Evolutionary conservation across 2,888 invertebrate genomes (phyloP).

Genomic region (Sisyra terminalis): DNA sequence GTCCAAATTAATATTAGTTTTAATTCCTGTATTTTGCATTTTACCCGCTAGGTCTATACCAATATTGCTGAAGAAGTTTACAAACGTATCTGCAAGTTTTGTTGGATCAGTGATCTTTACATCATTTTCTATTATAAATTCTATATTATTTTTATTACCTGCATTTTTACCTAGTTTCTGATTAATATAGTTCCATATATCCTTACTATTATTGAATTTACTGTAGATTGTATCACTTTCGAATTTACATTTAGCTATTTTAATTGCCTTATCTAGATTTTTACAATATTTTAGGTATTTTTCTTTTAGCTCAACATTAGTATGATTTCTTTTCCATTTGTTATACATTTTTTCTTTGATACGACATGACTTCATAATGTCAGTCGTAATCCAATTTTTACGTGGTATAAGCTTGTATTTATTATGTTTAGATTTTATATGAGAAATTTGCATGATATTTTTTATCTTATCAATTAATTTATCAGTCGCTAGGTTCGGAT

Average conservation of each 20-base stretch:
- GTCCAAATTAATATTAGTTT: background rate
- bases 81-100: background rate
- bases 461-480: background rate
- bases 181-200: background rate
- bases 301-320: background rate
- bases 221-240: background rate
- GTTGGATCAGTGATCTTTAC: background rate
- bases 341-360: background rate
- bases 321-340: background rate
- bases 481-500: background rate
- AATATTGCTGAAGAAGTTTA: background rate
- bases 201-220: background rate
- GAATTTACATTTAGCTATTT: background rate
- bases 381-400: background rate
- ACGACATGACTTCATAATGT: background rate
- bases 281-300: background rate
- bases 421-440: background rate
- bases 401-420: background rate
- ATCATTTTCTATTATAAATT: background rate
- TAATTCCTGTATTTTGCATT: background rate
- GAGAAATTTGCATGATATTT: background rate
- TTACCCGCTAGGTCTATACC: background rate
- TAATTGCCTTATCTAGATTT: background rate
- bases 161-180: background rate
- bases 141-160: background rate